phyloP scores from a whole-genome alignment of 2,888 invertebrate species.

The Meteorus colon region DNA sequence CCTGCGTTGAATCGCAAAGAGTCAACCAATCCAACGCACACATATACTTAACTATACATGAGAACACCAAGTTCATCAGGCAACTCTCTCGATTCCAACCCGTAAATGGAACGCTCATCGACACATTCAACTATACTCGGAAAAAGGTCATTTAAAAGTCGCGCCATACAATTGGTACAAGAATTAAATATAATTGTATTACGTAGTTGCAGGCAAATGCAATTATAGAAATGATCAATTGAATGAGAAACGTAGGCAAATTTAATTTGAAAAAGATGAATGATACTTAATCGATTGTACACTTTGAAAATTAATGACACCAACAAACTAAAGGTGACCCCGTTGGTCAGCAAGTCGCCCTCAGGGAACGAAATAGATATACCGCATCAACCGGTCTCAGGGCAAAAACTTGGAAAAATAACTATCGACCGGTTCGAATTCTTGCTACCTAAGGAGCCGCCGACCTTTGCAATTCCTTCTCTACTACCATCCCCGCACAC shows the following conservation, averaged over 20 bases:
- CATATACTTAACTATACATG: background rate
- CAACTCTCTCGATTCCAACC: conserved; percentile 32
- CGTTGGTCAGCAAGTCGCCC: conserved; percentile 1
- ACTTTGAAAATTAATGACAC: background rate
- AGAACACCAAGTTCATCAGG: conserved; percentile 5
- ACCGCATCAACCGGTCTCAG: conserved; percentile 33
- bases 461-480: conserved; percentile 9
- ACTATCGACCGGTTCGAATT: conserved; percentile 62
- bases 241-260: too few relatives aligned
- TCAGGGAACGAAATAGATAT: conserved; percentile 7
- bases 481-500: background rate
- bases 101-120: conserved; percentile 33
- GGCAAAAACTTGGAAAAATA: conserved; percentile 58
- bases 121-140: conserved; percentile 22
- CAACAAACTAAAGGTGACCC: conserved; percentile 16
- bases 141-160: conserved; percentile 24
- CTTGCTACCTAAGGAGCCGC: conserved; percentile 50
- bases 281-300: too few relatives aligned
- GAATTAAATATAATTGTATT: conserved; percentile 20
- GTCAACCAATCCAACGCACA: conserved; percentile 20
- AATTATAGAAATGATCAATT: background rate
- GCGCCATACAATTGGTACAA: conserved; percentile 6
- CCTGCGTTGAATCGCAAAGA: conserved; percentile 45
- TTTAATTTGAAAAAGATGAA: background rate
- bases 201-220: background rate